Percentiles rank a stretch among this genome's conserved stretches.
Conservation (phyloP, 2,797 vertebrate species). For the Coendou prehensilis region DNA sequence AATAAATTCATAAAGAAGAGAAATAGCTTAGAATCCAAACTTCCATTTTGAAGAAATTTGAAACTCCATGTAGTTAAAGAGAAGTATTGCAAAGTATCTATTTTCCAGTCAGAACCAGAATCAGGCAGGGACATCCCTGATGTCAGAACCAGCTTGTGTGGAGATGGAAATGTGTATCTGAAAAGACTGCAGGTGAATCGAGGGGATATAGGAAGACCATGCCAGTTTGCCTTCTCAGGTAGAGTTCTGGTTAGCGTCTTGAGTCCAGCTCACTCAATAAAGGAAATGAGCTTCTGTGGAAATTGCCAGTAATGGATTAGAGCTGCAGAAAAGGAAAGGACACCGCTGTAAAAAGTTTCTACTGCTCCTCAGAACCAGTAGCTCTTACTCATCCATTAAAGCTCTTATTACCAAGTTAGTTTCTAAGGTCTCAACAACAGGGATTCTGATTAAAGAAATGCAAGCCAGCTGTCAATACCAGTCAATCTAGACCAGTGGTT, state of each 20-base stretch:
- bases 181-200: neutral
- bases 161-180: neutral
- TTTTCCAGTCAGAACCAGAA: constrained; percentile 17
- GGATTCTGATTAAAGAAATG: neutral
- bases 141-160: neutral
- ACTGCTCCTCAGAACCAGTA: neutral
- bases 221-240: neutral
- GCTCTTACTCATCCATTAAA: neutral
- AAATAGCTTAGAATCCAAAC: neutral
- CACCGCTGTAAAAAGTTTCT: neutral
- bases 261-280: neutral
- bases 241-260: neutral
- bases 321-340: neutral
- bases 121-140: neutral
- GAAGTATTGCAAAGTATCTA: neutral
- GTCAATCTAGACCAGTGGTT: constrained; percentile 53
- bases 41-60: neutral
- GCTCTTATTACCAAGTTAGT: neutral
- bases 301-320: neutral
- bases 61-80: neutral
- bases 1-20: constrained; percentile 6
- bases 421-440: neutral
- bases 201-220: neutral
- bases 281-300: neutral
- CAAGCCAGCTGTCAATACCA: constrained; percentile 9